These are phyloP conservation scores for Zaprionus africanus DNA, from an alignment of 1,140 invertebrate species.

Conservation along the genomic window DNA sequence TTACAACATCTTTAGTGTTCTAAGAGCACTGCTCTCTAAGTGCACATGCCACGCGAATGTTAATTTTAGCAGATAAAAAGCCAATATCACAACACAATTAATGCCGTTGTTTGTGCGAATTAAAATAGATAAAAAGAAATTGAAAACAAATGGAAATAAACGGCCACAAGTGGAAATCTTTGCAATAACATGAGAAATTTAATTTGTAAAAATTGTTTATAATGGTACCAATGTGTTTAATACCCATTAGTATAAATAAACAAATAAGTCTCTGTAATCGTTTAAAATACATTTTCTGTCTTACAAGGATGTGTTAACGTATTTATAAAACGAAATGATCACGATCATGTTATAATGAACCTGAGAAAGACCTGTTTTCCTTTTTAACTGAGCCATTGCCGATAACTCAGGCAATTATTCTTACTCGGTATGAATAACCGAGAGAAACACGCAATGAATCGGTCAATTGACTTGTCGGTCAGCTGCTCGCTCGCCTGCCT, in stretches of 20 bases:
- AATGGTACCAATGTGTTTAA: constrained; percentile 26
- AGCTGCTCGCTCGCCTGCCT: constrained; percentile 27
- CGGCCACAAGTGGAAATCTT: constrained; percentile 54
- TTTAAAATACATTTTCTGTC: not conserved
- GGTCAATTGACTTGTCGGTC: constrained; percentile 32
- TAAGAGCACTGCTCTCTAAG: not conserved
- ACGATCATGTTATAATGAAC: not conserved
- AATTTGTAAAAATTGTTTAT: constrained; percentile 15
- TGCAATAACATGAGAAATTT: constrained; percentile 13
- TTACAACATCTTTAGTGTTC: not conserved
- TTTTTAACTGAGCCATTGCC: not conserved
- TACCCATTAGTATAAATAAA: constrained; percentile 26
- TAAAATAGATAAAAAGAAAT: constrained; percentile 57
- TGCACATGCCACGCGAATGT: constrained; percentile 2
- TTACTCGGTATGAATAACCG: constrained; percentile 27
- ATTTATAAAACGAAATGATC: not conserved
- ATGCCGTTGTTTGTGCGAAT: constrained; percentile 27
- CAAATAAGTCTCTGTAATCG: not conserved
- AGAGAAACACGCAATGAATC: constrained; percentile 21
- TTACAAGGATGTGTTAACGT: not conserved
- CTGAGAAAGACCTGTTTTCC: not conserved
- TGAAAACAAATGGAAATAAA: constrained; percentile 64
- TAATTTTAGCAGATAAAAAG: constrained; percentile 3
- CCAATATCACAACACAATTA: constrained; percentile 16
- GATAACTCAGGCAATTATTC: not conserved